These are phyloP conservation scores for Coenonympha glycerion DNA, from an alignment of 2,888 invertebrate species.

Conservation along the genomic window DNA sequence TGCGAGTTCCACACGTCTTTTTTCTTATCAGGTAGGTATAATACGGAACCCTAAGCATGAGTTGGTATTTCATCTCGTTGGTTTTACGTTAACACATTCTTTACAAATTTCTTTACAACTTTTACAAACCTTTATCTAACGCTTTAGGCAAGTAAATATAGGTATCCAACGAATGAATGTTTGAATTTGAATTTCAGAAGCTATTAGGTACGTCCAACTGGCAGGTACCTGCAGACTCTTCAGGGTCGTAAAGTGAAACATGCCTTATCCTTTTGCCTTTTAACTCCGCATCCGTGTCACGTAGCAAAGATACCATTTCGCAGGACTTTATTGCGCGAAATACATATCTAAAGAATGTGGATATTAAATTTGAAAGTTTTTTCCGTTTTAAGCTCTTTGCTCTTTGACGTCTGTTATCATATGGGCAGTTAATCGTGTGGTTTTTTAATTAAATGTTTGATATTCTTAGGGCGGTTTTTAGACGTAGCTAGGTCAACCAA, in stretches of 20 bases:
- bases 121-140: too few species aligned
- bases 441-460: too few species aligned
- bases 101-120: too few species aligned
- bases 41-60: too few species aligned
- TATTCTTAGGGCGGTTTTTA: too few species aligned
- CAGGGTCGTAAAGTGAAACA: constrained; percentile 4
- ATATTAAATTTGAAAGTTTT: constrained; percentile 49
- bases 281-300: constrained; percentile 24
- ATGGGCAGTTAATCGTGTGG: constrained; percentile 4
- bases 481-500: too few species aligned
- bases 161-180: not conserved
- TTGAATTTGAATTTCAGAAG: constrained; percentile 1
- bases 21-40: too few species aligned
- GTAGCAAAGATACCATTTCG: constrained; percentile 44
- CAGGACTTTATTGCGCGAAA: constrained; percentile 52
- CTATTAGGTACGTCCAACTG: not conserved
- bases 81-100: too few species aligned
- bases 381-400: constrained; percentile 28
- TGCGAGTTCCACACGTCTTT: too few species aligned
- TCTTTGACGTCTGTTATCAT: constrained; percentile 17
- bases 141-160: too few species aligned
- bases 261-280: constrained; percentile 34
- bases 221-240: not conserved
- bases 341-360: constrained; percentile 37
- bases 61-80: too few species aligned